These are phyloP conservation scores for Lymantria monacha DNA, from an alignment of 2,888 invertebrate genomes.

Conservation along the genomic window DNA sequence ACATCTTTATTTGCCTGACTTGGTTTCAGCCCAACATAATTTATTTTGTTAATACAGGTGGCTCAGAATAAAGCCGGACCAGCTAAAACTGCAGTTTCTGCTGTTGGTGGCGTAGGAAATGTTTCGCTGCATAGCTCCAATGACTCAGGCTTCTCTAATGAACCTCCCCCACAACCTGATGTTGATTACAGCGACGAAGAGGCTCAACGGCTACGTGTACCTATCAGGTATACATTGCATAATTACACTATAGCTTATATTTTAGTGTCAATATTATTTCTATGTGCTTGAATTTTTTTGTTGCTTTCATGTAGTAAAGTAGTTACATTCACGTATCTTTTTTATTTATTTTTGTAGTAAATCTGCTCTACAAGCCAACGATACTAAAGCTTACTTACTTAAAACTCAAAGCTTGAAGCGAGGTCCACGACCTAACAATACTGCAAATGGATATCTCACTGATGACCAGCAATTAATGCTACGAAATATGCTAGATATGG, in stretches of 20 bases:
- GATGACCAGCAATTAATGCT: conserved; percentile 80
- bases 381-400: conserved; percentile 67
- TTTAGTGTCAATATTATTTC: conserved; percentile 3
- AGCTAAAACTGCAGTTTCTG: conserved; percentile 71
- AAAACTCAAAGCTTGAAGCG: conserved; percentile 77
- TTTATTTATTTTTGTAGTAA: conserved; percentile 69
- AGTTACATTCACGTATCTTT: conserved; percentile 43
- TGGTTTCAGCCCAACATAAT: too few species aligned
- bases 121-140: conserved; percentile 94
- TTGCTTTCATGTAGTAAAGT: conserved; percentile 48
- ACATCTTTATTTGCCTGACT: too few species aligned
- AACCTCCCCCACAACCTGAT: conserved; percentile 93
- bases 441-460: conserved; percentile 74
- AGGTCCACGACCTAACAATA: conserved; percentile 58
- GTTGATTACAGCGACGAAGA: conserved; percentile 96
- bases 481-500: conserved; percentile 77
- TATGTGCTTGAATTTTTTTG: conserved; percentile 43
- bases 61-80: conserved; percentile 72
- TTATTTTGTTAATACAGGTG: conserved; percentile 45
- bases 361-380: conserved; percentile 60
- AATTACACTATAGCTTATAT: background rate
- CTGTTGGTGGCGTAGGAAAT: conserved; percentile 84
- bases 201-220: conserved; percentile 83
- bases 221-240: conserved; percentile 80
- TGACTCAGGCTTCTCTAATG: conserved; percentile 95